Evolutionary conservation across 2,888 invertebrate species (phyloP).

Genomic region (Folsomia candida): DNA sequence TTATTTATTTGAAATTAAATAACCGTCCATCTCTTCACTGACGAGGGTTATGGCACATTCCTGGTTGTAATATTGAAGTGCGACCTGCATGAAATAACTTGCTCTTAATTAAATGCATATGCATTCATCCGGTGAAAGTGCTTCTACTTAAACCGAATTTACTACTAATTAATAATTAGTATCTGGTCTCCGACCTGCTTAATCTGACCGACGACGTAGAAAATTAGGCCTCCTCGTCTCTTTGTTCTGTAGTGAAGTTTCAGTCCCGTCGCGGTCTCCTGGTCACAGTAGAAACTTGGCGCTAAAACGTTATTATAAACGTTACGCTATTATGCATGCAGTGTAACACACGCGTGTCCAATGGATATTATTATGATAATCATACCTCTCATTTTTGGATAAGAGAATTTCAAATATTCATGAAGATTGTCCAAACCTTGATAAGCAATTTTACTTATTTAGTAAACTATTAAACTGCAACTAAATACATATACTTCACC

Average conservation of each 20-base stretch:
- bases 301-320: not conserved
- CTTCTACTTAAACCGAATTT: too few relatives aligned
- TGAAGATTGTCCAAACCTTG: slow-evolving; percentile 85
- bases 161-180: too few relatives aligned
- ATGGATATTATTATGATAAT: too few relatives aligned
- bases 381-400: slow-evolving; percentile 73
- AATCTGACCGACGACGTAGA: not conserved
- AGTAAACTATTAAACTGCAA: too few relatives aligned
- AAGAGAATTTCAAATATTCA: slow-evolving; percentile 94
- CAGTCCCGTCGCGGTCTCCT: not conserved
- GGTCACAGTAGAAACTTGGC: not conserved
- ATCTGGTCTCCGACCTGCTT: not conserved
- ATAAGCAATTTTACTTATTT: too few relatives aligned
- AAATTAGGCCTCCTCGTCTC: slow-evolving; percentile 3
- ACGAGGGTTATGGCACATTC: slow-evolving; percentile 88
- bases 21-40: slow-evolving; percentile 77
- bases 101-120: too few relatives aligned
- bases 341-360: too few relatives aligned
- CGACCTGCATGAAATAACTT: slow-evolving; percentile 71
- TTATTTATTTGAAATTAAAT: not conserved
- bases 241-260: slow-evolving; percentile 3
- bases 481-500: too few relatives aligned
- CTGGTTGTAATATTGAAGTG: slow-evolving; percentile 88
- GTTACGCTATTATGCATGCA: too few relatives aligned
- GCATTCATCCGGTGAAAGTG: too few relatives aligned